Conservation (phyloP, 2,888 invertebrate species). For the Orthosia gothica region DNA sequence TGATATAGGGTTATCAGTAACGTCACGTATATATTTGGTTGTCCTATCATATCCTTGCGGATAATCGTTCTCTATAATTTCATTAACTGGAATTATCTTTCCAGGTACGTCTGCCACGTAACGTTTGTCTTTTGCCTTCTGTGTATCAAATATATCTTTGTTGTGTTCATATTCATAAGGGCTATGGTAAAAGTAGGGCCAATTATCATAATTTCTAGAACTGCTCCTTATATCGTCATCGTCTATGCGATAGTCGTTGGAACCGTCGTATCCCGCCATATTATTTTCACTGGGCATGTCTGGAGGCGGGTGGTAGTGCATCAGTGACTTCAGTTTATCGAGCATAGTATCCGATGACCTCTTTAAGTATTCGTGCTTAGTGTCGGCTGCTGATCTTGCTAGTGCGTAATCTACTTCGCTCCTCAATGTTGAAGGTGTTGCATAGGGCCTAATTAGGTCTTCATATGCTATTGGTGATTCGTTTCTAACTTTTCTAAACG, state of each 20-base stretch:
- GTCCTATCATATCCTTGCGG: slow-evolving; percentile 54
- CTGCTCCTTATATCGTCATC: slow-evolving; percentile 83
- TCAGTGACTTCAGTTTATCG: slow-evolving; percentile 74
- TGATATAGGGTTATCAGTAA: slow-evolving; percentile 78
- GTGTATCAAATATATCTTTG: slow-evolving; percentile 72
- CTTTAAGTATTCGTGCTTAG: slow-evolving; percentile 73
- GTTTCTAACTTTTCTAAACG: slow-evolving; percentile 40
- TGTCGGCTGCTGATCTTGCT: slow-evolving; percentile 70
- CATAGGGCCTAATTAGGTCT: slow-evolving; percentile 33
- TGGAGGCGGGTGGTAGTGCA: slow-evolving; percentile 74
- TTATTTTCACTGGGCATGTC: slow-evolving; percentile 58
- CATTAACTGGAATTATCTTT: slow-evolving; percentile 82
- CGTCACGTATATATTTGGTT: slow-evolving; percentile 49
- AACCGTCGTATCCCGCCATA: slow-evolving; percentile 43
- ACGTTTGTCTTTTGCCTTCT: slow-evolving; percentile 84
- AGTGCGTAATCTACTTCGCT: slow-evolving; percentile 69
- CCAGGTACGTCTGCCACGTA: slow-evolving; percentile 68
- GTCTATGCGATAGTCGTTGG: slow-evolving; percentile 75
- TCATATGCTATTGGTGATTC: slow-evolving; percentile 23
- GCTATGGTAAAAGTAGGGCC: slow-evolving; percentile 81
- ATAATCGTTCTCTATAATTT: slow-evolving; percentile 76
- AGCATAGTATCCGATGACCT: slow-evolving; percentile 71
- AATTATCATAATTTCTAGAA: slow-evolving; percentile 75
- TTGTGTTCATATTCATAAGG: slow-evolving; percentile 81
- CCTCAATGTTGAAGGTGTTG: slow-evolving; percentile 42